Evolutionary conservation across 2,888 invertebrate species (phyloP), one percentile per base, ranked within the genome.

Genomic region (Synanthedon formicaeformis): DNA sequence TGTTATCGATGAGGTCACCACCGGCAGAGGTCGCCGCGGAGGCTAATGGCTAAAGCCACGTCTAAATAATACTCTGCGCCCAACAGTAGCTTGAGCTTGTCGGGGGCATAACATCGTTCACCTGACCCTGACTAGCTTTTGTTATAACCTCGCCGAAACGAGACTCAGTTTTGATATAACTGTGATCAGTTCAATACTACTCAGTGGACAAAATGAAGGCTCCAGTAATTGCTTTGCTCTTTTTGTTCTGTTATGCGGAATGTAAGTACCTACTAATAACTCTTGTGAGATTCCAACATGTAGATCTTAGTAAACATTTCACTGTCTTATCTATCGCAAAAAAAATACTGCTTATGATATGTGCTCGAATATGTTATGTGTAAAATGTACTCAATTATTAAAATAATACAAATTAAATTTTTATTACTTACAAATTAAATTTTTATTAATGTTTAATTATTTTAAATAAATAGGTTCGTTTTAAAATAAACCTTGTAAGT

Each of bases 1-100:
- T 57, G 69, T 67, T 78, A 79, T 79, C 79, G 61, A 59, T 71
- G 72, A 80, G 80, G 79, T 80, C 79, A 74, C 55, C 40, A 54
- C 57, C 57, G 60, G 51, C 65, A 71, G 70, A 80, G 81, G 78
- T 81, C 78, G 67, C 57, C 57, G 81, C 77, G 66, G 45, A 45
- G 45, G 45, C 45, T 45, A 45, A 45, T 14, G 13, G 14, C 45
- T 45, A 12, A 14, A 12, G 45, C 14, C n/a, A 45, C 14, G 34
- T 34, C 34, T 34, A 34, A 45, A 45, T 45, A 45, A n/a, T 45
- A 45, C 45, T 45, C 14, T 4, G 14, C 45, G 45, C 14, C 11
- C 11, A 45, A 34, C 53, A 50, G 53, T 55, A 51, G 50, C 55
- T 52, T 34, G 41, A 54, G 55, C 51, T 55, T 50, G 52, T 55